These are phyloP conservation scores for Rhinolophus sinicus DNA, from an alignment of 2,113 vertebrate species.

Conservation along the genomic window DNA sequence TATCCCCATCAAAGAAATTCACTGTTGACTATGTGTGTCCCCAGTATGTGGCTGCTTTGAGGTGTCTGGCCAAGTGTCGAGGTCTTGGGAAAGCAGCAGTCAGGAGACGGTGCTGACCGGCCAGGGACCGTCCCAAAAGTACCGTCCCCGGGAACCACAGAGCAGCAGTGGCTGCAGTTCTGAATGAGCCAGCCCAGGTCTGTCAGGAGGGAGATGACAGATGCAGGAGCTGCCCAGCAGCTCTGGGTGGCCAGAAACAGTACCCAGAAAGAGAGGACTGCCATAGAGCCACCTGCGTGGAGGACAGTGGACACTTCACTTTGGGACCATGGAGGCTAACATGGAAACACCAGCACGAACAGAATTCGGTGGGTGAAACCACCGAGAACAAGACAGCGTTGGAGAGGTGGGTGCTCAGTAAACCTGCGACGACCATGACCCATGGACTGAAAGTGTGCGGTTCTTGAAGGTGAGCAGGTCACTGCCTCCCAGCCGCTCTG, in stretches of 20 bases:
- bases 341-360: not conserved
- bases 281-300: fast-evolving
- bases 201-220: no score
- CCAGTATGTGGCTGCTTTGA: no score
- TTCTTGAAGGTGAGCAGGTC: not conserved
- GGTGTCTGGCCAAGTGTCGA: no score
- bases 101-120: not conserved
- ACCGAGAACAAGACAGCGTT: not conserved
- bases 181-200: no score
- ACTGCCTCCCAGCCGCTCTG: not conserved
- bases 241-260: not conserved
- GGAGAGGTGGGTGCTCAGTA: not conserved
- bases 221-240: no score
- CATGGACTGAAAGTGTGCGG: not conserved
- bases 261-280: not conserved
- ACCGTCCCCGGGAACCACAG: no score
- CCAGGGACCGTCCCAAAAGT: no score
- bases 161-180: no score
- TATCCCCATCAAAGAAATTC: not conserved
- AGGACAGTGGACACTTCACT: not conserved
- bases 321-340: no score
- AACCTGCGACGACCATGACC: not conserved
- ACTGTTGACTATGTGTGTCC: not conserved
- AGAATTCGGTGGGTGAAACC: not conserved
- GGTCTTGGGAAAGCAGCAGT: not conserved